A percentile compares a stretch with the other conserved stretches of the same genome.
phyloP scores from a whole-genome alignment of 2,888 invertebrate species.

The Heteromurus nitidus region DNA sequence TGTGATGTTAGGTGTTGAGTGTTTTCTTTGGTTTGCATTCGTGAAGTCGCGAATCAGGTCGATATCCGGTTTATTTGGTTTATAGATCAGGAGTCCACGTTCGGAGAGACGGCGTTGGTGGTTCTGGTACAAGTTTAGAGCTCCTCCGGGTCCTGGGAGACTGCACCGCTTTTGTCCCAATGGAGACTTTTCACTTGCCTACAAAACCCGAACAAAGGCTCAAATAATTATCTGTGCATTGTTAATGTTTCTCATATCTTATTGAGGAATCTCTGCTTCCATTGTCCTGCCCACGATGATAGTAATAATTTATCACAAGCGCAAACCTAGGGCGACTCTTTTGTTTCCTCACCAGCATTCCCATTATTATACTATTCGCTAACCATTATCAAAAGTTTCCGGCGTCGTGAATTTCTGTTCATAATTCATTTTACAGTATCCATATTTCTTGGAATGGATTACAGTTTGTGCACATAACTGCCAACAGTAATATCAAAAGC shows the following conservation, averaged over 20 bases:
- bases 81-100: conserved; percentile 71
- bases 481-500: no score
- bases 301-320: no score
- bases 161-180: conserved; percentile 68
- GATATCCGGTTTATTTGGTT: conserved; percentile 73
- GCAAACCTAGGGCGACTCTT: no score
- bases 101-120: conserved; percentile 73
- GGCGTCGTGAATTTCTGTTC: no score
- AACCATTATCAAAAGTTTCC: no score
- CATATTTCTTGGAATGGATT: no score
- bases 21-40: conserved; percentile 66
- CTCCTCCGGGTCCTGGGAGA: conserved; percentile 68
- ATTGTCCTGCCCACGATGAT: no score
- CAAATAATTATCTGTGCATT: neutral
- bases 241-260: neutral
- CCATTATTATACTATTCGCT: no score
- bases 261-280: no score
- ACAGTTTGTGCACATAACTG: no score
- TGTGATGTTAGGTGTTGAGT: conserved; percentile 66
- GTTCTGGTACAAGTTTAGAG: conserved; percentile 68
- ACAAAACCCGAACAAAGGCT: neutral
- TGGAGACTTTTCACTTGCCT: conserved; percentile 68
- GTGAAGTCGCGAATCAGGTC: conserved; percentile 73
- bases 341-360: no score
- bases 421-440: no score